These are phyloP conservation scores for Eupithecia tripunctaria DNA, from an alignment of 2,888 invertebrate genomes.

Conservation along the genomic window DNA sequence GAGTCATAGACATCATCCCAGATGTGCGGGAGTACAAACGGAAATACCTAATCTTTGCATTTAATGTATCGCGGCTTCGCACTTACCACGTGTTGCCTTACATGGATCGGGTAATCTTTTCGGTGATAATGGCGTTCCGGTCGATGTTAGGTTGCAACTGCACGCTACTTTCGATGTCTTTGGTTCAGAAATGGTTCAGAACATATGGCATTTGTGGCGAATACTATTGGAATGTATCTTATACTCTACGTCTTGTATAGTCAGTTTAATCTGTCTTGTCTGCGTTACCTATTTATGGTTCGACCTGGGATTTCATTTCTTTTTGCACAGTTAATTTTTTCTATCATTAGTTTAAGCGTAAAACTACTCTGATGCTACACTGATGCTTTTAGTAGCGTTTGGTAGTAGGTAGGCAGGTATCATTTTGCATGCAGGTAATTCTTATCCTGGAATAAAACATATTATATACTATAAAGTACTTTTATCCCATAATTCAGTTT, in stretches of 20 bases:
- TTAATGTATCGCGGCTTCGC: conserved; percentile 68
- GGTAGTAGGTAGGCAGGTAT: background rate
- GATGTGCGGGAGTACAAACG: conserved; percentile 71
- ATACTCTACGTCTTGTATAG: background rate
- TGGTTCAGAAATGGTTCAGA: conserved; percentile 11
- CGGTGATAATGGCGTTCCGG: conserved; percentile 63
- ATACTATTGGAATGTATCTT: background rate
- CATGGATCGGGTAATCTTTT: conserved; percentile 55
- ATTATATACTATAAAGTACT: too few species aligned
- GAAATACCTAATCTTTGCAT: conserved; percentile 83
- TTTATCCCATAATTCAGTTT: too few species aligned
- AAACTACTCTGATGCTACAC: background rate
- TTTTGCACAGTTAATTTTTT: background rate
- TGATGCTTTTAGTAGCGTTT: background rate
- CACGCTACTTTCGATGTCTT: conserved; percentile 37
- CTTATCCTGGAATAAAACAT: too few species aligned
- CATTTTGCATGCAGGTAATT: too few species aligned
- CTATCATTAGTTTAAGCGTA: background rate
- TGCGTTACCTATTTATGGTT: background rate
- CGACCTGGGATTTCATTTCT: background rate
- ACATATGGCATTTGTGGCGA: background rate
- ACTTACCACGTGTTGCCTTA: conserved; percentile 64
- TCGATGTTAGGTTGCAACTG: conserved; percentile 40
- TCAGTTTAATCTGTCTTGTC: too few species aligned
- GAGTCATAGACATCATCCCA: conserved; percentile 62